Evolutionary conservation across 2,888 invertebrate genomes (phyloP).

Genomic region (Scaptomyza parva): DNA sequence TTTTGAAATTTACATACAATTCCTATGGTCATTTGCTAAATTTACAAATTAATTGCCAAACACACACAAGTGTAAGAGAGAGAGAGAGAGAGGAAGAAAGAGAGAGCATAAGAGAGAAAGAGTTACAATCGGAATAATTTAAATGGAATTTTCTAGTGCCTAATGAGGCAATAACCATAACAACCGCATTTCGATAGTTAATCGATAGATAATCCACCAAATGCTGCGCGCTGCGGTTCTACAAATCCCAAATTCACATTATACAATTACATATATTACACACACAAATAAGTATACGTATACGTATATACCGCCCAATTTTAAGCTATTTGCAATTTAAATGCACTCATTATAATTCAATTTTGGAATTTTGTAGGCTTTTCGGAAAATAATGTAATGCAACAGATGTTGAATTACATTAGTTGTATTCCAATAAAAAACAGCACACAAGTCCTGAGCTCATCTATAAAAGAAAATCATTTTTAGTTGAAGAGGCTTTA

Average conservation of each 20-base stretch:
- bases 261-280: constrained; percentile 14
- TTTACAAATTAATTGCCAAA: constrained; percentile 74
- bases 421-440: background rate
- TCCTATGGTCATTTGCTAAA: constrained; percentile 73
- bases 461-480: background rate
- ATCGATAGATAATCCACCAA: constrained; percentile 49
- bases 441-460: background rate
- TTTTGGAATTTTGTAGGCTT: constrained; percentile 10
- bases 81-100: constrained; percentile 27
- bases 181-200: constrained; percentile 60
- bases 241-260: constrained; percentile 14
- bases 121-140: constrained; percentile 29
- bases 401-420: background rate
- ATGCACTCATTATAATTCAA: constrained; percentile 32
- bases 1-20: constrained; percentile 70
- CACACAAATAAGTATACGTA: no score
- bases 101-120: constrained; percentile 25
- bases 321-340: background rate
- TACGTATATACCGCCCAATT: background rate
- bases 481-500: background rate
- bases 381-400: background rate
- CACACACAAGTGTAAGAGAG: constrained; percentile 16
- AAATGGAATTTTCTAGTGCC: constrained; percentile 55
- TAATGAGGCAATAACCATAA: constrained; percentile 55
- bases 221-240: constrained; percentile 19